Conservation (phyloP, 2,797 vertebrate species). For the Aeoliscus strigatus region DNA sequence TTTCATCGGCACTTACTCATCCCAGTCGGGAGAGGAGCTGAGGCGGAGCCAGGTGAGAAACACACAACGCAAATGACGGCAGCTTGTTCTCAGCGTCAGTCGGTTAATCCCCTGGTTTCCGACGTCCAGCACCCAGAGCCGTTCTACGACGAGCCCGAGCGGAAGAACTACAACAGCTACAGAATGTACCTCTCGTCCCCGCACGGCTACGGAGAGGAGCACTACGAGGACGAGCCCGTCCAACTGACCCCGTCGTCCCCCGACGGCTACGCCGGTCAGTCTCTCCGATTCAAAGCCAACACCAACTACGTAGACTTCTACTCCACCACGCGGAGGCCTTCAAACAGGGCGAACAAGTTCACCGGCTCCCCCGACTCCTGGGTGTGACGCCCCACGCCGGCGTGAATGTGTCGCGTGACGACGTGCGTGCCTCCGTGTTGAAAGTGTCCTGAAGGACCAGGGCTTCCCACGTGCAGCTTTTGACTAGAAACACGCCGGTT, state of each 20-base stretch:
- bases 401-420: constrained; percentile 23
- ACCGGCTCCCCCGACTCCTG: constrained; percentile 96
- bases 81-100: no score
- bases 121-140: constrained; percentile 83
- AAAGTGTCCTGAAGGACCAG: constrained; percentile 35
- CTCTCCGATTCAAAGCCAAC: constrained; percentile 89
- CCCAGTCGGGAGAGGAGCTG: constrained; percentile 89
- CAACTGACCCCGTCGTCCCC: constrained; percentile 83
- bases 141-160: constrained; percentile 88
- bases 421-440: constrained; percentile 41
- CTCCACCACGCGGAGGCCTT: constrained; percentile 90
- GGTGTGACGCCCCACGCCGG: constrained; percentile 78
- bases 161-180: constrained; percentile 90
- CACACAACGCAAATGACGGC: no score
- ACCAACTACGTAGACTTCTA: constrained; percentile 99
- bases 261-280: constrained; percentile 81
- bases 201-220: constrained; percentile 89
- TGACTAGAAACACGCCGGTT: constrained; percentile 13
- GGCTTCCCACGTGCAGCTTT: constrained; percentile 38
- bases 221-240: constrained; percentile 85
- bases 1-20: constrained; percentile 95
- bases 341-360: constrained; percentile 92
- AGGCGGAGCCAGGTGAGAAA: constrained; percentile 84
- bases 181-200: constrained; percentile 91
- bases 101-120: background rate